phyloP scores from a whole-genome alignment of 2,888 invertebrate species.

The Dysmachus trigonus region DNA sequence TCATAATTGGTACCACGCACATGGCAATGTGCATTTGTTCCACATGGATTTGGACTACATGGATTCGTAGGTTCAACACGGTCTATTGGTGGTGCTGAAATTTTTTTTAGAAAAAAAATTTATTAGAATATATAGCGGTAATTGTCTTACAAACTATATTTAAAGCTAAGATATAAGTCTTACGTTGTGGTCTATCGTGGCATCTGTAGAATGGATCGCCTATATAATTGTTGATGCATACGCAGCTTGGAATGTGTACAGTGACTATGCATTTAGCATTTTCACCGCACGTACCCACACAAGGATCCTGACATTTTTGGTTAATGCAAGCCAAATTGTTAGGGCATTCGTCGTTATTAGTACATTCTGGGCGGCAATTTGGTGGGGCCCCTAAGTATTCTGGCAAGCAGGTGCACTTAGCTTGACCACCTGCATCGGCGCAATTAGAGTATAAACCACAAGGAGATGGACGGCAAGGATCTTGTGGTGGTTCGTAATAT shows the following conservation, averaged over 20 bases:
- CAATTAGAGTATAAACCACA: slow-evolving; percentile 82
- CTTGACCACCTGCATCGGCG: slow-evolving; percentile 69
- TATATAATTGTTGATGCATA: slow-evolving; percentile 71
- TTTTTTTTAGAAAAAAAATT: slow-evolving; percentile 51
- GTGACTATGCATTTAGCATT: slow-evolving; percentile 79
- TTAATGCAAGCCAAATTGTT: slow-evolving; percentile 74
- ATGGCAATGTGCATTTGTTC: slow-evolving; percentile 74
- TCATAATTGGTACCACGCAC: slow-evolving; percentile 67
- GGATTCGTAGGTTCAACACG: slow-evolving; percentile 66
- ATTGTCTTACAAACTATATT: not conserved
- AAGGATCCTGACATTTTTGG: slow-evolving; percentile 79
- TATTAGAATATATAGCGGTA: not conserved
- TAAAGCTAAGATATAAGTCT: not conserved
- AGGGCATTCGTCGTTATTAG: slow-evolving; percentile 75
- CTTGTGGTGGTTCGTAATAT: slow-evolving; percentile 47
- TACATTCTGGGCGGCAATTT: slow-evolving; percentile 76
- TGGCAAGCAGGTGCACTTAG: slow-evolving; percentile 74
- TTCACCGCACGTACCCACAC: slow-evolving; percentile 79
- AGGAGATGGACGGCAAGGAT: slow-evolving; percentile 79
- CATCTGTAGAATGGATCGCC: slow-evolving; percentile 82
- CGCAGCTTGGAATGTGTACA: slow-evolving; percentile 80
- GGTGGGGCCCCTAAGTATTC: slow-evolving; percentile 79
- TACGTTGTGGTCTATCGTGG: slow-evolving; percentile 18
- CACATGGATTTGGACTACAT: slow-evolving; percentile 78
- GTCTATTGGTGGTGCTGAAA: slow-evolving; percentile 49